Base-by-base conservation (phyloP, 1,140 invertebrate species). In the Drosophila kikkawai region DNA sequence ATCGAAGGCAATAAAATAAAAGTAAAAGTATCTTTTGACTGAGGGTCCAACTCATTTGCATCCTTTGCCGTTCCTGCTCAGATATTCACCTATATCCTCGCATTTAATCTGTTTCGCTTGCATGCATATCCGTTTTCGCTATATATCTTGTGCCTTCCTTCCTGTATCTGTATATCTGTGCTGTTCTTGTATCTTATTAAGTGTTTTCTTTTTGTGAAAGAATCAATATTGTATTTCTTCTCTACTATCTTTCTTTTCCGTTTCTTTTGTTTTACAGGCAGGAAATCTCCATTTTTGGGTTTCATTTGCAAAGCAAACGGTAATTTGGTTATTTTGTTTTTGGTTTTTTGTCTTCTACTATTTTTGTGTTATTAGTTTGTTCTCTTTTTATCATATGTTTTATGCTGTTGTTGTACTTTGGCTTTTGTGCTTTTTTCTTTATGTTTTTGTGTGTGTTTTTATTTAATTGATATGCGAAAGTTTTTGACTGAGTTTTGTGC, bases 271-370 rank as follows among this genome's bases (percentile, higher is more conserved):
- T 81, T 91, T 86, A 82, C 91, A 92, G 91, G 91, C 91, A 92
- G 91, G 91, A 92, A 92, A 92, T 92, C 91, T 80, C 91, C 91
- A 82, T 92, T 92, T 92, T 92, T 92, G 91, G 91, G 91, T 88
- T 92, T 92, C 70, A 92, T 92, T 92, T 92, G 91, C 87, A 92
- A 92, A 91, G 85, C 91, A 82, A 92, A 92, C 91, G 91, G 91
- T 92, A 92, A 91, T 80, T 83, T 92, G 47, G 53, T 77, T 80
- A 22, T 68, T 68, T 58, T 57, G 45, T 64, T 61, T 67, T 65
- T 22, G 22, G 22, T 22, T 61, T 67, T 64, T 32, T 47, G 0
- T 50, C 11, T 9, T 17, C 6, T 29, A 7, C 5, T 29, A 1
- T 50, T n/a, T 17, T 17, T 73, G 57, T 53, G 37, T 81, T 66